Base-by-base conservation (phyloP, 30 jellyfish, hydroid and myxozoan species). In the Aurelia sp. region DNA sequence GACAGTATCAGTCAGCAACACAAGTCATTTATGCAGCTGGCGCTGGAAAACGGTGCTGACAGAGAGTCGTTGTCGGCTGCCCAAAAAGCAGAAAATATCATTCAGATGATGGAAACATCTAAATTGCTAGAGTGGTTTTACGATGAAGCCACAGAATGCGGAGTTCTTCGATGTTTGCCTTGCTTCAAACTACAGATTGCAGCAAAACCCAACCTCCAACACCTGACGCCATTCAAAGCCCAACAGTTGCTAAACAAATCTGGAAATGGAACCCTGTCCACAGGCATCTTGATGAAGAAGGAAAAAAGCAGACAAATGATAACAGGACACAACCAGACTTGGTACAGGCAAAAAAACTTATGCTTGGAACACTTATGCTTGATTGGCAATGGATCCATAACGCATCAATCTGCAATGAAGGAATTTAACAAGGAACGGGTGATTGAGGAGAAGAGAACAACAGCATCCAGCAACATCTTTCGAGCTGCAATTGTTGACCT, bases 81-180 rank as follows among this genome's bases (percentile, higher is more conserved):
- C 8, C 30, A 59, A 48, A 58, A 47, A 68, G 85, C 92, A 19
- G 57, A 83, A 53, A 83, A 83, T 59, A 69, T 83, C 41, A 10
- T 16, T 4, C 59, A 83, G 21, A 31, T 83, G 31, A 24, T 40
- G 15, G 81, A 53, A 55, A 87, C 72, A 22, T 6, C 92, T 51
- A 83, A 70, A 16, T 19, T 55, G 7, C 24, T 83, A 50, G 60
- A 83, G 38, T 83, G 79, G 92, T 83, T 83, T 41, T 53, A 72
- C 55, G 91, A 81, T 75, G 91, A 81, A 59, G 22, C 40, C 18
- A 8, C 86, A 38, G 76, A 66, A 41, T 1, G 59, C 24, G 91
- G 76, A 40, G 75, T 81, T 22, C 77, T 81, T 13, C 67, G 84
- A 52, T 81, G 91, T 65, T 35, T 62, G 19, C 82, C 90, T 5